A percentile compares a stretch with the other conserved stretches of the same genome.
phyloP scores from a whole-genome alignment of 2,113 vertebrate species.

The Odontophorus gujanensis region DNA sequence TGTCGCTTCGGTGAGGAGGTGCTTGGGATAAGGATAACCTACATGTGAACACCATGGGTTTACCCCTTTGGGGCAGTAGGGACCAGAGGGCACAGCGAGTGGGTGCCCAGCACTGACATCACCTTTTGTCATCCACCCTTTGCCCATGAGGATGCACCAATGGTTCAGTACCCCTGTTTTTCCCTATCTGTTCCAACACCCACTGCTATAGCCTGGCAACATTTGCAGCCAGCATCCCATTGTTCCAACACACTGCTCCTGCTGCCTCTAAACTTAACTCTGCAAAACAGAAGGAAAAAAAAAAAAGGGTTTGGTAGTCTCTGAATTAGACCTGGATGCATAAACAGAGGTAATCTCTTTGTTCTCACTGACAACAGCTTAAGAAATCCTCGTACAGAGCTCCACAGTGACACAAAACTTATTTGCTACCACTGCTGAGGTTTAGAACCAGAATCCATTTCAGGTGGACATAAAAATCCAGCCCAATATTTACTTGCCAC shows the following conservation, averaged over 20 bases:
- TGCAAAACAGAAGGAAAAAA: neutral
- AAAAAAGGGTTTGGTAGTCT: neutral
- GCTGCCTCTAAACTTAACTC: neutral
- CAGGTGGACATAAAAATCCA: conserved; percentile 76
- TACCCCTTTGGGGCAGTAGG: neutral
- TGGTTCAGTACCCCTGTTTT: neutral
- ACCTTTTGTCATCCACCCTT: neutral
- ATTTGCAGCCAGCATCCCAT: accelerated
- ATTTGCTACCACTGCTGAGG: neutral
- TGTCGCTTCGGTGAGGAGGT: conserved; percentile 35
- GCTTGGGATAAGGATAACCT: conserved; percentile 44
- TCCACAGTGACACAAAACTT: neutral
- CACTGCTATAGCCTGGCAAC: accelerated
- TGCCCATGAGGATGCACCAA: neutral
- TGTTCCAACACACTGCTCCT: accelerated
- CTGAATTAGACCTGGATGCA: neutral
- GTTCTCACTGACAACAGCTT: neutral
- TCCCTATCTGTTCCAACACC: neutral
- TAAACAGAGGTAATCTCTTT: conserved; percentile 9
- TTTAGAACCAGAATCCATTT: conserved; percentile 74
- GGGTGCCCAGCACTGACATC: neutral
- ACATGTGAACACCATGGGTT: conserved; percentile 26
- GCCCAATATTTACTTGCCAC: conserved; percentile 81
- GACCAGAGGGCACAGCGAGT: neutral
- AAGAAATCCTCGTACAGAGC: neutral